Base-by-base conservation (phyloP, 2,113 vertebrate species). In the Pleuronectes platessa region DNA sequence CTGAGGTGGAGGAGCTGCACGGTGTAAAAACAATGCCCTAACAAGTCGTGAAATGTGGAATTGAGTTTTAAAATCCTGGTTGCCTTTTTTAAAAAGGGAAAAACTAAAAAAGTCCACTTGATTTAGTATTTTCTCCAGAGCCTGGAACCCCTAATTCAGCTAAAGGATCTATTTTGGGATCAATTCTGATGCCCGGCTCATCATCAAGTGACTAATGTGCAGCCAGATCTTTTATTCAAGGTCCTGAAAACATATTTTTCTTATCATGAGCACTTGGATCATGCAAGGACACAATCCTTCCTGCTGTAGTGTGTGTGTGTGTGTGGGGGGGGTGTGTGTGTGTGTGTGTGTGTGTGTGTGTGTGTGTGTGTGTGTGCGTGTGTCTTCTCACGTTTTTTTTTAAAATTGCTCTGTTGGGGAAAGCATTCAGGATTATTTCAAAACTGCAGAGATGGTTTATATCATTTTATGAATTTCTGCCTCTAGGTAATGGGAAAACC, bases 21-120 rank as follows among this genome's bases (percentile, higher is more conserved):
- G 5, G 53, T 67, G 68, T 47, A 58, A 61, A 70, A 31, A 49
- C 31, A 59, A 20, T 2, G 20, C 45, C 40, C 23, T 62, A 72
- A 81, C 62, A 74, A 71, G 69, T 66, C 58, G 54, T 71, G 66
- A 88, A 82, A 76, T 64, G 62, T 24, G 70, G 60, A 76, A 60
- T 51, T 51, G 17, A 64, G 35, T 49, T 31, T 81, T 63, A 27
- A 69, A 68, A 63, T 47, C 40, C 5, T 18, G 2, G 14, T 76
- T 68, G 61, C 24, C 63, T 6, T 58, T 51, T 42, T 37, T 51
- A 26, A 61, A 76, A n/a, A 13, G 2, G 14, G 12, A 24, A 69
- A 65, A 77, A 31, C 6, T 62, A 51, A 69, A 69, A 49, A 15
- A 49, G 18, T n/a, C 69, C 60, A 10, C 1, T 65, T 35, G 26